phyloP scores from a whole-genome alignment of 2,113 vertebrate species.

The Ardeotis arabs region DNA sequence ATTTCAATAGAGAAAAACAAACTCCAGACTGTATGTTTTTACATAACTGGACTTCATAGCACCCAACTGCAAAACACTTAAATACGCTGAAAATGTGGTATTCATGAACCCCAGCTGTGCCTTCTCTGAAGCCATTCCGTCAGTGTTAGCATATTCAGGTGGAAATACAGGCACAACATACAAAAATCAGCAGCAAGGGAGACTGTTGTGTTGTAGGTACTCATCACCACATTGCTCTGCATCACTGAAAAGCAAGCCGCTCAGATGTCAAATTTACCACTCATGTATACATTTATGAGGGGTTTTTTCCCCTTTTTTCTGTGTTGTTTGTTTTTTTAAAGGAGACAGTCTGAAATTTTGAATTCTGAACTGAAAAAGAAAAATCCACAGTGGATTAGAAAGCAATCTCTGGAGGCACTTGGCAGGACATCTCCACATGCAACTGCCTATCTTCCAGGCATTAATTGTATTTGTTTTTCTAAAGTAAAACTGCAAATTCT shows the following conservation, averaged over 20 bases:
- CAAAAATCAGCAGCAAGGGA: neutral
- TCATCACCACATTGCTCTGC: neutral
- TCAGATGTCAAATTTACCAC: constrained; percentile 11
- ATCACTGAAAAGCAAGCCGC: neutral
- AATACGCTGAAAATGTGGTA: neutral
- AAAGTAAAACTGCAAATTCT: neutral
- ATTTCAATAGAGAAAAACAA: neutral
- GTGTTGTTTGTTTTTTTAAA: neutral
- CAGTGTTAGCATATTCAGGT: neutral
- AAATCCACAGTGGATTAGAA: neutral
- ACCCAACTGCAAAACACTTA: neutral
- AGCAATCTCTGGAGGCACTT: neutral
- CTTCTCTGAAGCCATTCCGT: neutral
- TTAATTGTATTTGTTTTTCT: neutral
- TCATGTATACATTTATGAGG: neutral
- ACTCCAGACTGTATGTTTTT: neutral
- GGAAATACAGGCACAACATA: neutral
- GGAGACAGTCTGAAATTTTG: neutral
- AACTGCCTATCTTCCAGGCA: neutral
- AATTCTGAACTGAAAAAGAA: neutral
- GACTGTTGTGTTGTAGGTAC: neutral
- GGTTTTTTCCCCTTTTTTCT: neutral
- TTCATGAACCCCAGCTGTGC: neutral
- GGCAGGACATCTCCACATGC: neutral
- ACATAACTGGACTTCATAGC: neutral